These are phyloP conservation scores for Drosophila ficusphila DNA, from an alignment of 1,140 invertebrate genomes.

Conservation along the genomic window DNA sequence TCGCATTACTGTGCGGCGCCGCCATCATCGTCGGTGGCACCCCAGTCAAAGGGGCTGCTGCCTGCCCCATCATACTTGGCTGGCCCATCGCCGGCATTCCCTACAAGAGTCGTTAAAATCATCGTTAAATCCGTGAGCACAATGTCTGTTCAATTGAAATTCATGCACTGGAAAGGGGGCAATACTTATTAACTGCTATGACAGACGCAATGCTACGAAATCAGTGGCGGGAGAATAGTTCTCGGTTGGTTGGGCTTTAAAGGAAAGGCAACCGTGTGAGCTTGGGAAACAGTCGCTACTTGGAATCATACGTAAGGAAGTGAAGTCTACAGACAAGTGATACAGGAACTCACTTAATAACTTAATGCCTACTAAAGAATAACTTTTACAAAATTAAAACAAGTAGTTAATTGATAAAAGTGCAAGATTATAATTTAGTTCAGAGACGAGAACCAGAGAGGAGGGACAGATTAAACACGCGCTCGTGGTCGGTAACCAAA, in stretches of 20 bases:
- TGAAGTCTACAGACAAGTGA: slow-evolving; percentile 34
- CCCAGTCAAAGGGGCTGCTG: slow-evolving; percentile 83
- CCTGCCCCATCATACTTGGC: slow-evolving; percentile 68
- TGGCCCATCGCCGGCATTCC: slow-evolving; percentile 83
- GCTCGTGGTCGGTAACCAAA: slow-evolving; percentile 16
- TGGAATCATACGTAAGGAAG: slow-evolving; percentile 18
- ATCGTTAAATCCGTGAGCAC: background rate
- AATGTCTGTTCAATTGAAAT: slow-evolving; percentile 1
- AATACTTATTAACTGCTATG: slow-evolving; percentile 46
- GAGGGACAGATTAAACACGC: slow-evolving; percentile 1
- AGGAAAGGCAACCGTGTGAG: slow-evolving; percentile 34
- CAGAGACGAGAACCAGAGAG: slow-evolving; percentile 30
- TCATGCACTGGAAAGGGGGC: slow-evolving; percentile 57
- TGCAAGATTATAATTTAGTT: slow-evolving; percentile 35
- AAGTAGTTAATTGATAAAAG: slow-evolving; percentile 10
- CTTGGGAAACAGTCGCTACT: slow-evolving; percentile 34
- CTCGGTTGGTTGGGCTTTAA: slow-evolving; percentile 18
- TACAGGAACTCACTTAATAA: slow-evolving; percentile 15
- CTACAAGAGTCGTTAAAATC: slow-evolving; percentile 60
- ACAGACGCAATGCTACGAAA: slow-evolving; percentile 61
- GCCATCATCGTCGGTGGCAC: slow-evolving; percentile 83
- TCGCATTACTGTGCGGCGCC: slow-evolving; percentile 76
- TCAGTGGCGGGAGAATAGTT: slow-evolving; percentile 25
- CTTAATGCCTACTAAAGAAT: slow-evolving; percentile 2
- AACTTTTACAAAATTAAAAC: slow-evolving; percentile 3